These are phyloP conservation scores for Drosophila melanosoma DNA, from an alignment of 2,888 invertebrate genomes.

Conservation along the genomic window DNA sequence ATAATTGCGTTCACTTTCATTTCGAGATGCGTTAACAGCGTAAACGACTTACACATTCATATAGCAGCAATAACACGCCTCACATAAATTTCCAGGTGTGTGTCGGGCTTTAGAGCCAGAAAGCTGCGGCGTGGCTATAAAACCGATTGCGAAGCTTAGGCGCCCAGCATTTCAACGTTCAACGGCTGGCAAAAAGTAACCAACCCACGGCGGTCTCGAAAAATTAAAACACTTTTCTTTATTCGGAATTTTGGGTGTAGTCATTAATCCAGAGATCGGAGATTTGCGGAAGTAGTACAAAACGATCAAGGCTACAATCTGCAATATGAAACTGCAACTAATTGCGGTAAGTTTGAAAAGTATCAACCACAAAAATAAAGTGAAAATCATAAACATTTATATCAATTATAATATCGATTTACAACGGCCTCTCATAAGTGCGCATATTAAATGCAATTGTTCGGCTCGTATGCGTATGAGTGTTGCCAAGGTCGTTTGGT, in stretches of 20 bases:
- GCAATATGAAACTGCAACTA: slow-evolving; percentile 68
- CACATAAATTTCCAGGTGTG: slow-evolving; percentile 69
- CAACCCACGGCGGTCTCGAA: slow-evolving; percentile 29
- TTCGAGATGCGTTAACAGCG: slow-evolving; percentile 70
- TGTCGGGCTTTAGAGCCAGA: slow-evolving; percentile 40
- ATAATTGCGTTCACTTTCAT: slow-evolving; percentile 71
- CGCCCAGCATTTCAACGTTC: slow-evolving; percentile 73
- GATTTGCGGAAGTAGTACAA: slow-evolving; percentile 58
- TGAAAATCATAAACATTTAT: slow-evolving; percentile 1
- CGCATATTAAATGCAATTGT: slow-evolving; percentile 26
- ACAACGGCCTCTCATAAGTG: slow-evolving; percentile 21
- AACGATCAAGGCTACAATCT: slow-evolving; percentile 20
- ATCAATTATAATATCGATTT: slow-evolving; percentile 3
- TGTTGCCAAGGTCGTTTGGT: slow-evolving; percentile 65
- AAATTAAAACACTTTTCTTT: slow-evolving; percentile 30
- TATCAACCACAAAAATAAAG: slow-evolving; percentile 22
- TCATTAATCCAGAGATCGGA: slow-evolving; percentile 18
- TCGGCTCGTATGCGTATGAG: slow-evolving; percentile 25
- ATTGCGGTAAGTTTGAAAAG: slow-evolving; percentile 70
- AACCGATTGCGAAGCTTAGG: slow-evolving; percentile 60
- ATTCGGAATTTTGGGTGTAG: slow-evolving; percentile 37
- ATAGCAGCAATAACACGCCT: slow-evolving; percentile 55
- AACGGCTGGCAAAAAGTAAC: slow-evolving; percentile 57
- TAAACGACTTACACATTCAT: slow-evolving; percentile 40
- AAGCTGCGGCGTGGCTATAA: slow-evolving; percentile 63